Conservation (phyloP, 2,113 vertebrate species). For the Cervus canadensis region DNA sequence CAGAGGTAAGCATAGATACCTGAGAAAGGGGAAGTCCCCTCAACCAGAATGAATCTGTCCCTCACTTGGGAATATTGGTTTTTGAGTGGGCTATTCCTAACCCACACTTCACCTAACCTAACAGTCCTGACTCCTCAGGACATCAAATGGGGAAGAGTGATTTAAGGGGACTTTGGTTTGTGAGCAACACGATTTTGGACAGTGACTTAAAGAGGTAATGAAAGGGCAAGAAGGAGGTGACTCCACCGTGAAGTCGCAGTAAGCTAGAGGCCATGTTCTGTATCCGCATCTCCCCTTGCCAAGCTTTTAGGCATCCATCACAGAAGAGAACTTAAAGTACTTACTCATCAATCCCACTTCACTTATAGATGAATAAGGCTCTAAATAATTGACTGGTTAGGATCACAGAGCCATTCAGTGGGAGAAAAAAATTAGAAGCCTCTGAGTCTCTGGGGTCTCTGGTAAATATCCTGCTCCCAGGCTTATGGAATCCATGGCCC, state of each 20-base stretch:
- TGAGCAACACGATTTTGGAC: not conserved
- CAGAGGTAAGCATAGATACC: not conserved
- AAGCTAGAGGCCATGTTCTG: not conserved
- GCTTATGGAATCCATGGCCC: not conserved
- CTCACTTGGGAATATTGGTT: not conserved
- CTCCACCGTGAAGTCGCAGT: not conserved
- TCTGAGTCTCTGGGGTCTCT: not conserved
- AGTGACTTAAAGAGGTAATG: not conserved
- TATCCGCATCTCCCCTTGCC: not conserved
- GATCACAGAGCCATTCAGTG: not conserved
- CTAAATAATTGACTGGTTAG: not conserved
- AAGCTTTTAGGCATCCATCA: not conserved
- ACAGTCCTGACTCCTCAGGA: not conserved
- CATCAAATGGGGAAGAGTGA: not conserved
- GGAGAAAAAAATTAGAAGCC: not conserved
- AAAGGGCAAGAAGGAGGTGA: not conserved
- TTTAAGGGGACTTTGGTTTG: not conserved
- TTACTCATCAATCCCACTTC: not conserved
- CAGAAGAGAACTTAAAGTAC: not conserved
- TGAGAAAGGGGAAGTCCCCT: not conserved
- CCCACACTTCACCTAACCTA: not conserved
- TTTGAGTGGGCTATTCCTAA: not conserved
- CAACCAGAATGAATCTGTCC: not conserved
- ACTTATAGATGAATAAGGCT: not conserved
- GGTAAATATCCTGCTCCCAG: not conserved